A percentile compares a stretch with the other conserved stretches of the same genome.
phyloP scores from a whole-genome alignment of 92 coral and sea anemone genomes.

The Parazoanthus atlanticus region DNA sequence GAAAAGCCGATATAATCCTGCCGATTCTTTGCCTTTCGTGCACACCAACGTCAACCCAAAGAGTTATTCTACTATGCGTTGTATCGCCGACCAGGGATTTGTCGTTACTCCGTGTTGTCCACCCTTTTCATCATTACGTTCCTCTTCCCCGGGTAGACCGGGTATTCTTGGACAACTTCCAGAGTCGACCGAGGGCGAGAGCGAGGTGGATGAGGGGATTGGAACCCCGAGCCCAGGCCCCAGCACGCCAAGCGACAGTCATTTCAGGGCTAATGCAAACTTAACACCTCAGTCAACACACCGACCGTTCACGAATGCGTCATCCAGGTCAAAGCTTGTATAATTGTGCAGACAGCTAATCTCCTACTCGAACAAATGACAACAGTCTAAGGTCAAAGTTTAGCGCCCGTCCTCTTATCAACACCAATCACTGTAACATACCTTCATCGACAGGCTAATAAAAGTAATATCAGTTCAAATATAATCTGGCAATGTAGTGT shows the following conservation, averaged over 20 bases:
- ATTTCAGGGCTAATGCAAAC: too few species aligned
- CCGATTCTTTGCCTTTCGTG: background rate
- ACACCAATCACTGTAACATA: too few species aligned
- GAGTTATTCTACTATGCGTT: background rate
- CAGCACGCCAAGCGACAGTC: conserved; percentile 5
- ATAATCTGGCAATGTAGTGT: too few species aligned
- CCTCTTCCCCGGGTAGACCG: background rate
- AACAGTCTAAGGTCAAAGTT: too few species aligned
- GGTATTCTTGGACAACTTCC: background rate
- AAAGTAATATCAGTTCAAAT: too few species aligned
- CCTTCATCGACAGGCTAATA: too few species aligned
- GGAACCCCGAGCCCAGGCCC: conserved; percentile 8
- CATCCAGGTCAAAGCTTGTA: too few species aligned
- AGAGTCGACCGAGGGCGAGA: background rate
- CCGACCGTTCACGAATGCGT: too few species aligned
- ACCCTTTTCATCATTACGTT: background rate
- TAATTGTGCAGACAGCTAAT: too few species aligned
- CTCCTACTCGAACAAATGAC: too few species aligned
- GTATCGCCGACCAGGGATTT: background rate
- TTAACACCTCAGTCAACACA: too few species aligned
- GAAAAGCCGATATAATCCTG: background rate
- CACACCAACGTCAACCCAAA: background rate
- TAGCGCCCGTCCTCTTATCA: too few species aligned
- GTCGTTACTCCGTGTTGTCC: background rate
- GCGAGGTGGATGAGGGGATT: conserved; percentile 4